phyloP scores from a whole-genome alignment of 2,888 invertebrate species.

The Anorthoa munda region DNA sequence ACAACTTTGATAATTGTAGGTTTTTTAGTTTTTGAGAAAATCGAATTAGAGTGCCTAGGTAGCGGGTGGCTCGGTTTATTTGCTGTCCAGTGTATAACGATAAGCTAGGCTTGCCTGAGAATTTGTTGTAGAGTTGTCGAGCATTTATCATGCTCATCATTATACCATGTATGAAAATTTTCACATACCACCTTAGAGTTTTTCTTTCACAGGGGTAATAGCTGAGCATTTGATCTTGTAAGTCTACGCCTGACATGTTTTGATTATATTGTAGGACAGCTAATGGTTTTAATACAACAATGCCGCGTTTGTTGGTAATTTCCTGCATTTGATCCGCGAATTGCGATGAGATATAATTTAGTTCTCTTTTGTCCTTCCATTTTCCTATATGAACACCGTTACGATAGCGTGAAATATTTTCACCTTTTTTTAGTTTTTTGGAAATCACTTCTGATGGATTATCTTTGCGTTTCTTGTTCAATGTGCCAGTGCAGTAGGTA shows the following conservation, averaged over 20 bases:
- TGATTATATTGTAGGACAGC: constrained; percentile 57
- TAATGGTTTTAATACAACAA: constrained; percentile 48
- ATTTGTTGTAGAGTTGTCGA: constrained; percentile 34
- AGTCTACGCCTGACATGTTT: constrained; percentile 59
- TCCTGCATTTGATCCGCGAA: constrained; percentile 51
- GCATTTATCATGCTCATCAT: constrained; percentile 37
- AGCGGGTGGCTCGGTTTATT: too few species aligned
- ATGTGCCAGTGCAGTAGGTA: constrained; percentile 65
- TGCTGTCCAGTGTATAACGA: too few species aligned
- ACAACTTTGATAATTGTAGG: too few species aligned
- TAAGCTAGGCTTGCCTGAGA: constrained; percentile 41
- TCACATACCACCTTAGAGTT: constrained; percentile 58
- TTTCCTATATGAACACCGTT: constrained; percentile 50
- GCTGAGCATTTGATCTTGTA: constrained; percentile 57
- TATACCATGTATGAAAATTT: constrained; percentile 52
- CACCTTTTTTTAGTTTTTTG: constrained; percentile 27
- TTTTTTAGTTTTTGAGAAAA: too few species aligned
- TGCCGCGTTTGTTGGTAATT: constrained; percentile 53
- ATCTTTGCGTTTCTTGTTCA: constrained; percentile 54
- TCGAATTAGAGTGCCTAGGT: too few species aligned
- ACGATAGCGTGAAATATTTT: constrained; percentile 27
- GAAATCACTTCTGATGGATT: constrained; percentile 43
- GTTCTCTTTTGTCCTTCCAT: constrained; percentile 54
- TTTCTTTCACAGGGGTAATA: constrained; percentile 61
- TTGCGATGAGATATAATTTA: constrained; percentile 55